Evolutionary conservation across 2,113 vertebrate genomes (phyloP).

Genomic region (Leptodactylus fuscus): DNA sequence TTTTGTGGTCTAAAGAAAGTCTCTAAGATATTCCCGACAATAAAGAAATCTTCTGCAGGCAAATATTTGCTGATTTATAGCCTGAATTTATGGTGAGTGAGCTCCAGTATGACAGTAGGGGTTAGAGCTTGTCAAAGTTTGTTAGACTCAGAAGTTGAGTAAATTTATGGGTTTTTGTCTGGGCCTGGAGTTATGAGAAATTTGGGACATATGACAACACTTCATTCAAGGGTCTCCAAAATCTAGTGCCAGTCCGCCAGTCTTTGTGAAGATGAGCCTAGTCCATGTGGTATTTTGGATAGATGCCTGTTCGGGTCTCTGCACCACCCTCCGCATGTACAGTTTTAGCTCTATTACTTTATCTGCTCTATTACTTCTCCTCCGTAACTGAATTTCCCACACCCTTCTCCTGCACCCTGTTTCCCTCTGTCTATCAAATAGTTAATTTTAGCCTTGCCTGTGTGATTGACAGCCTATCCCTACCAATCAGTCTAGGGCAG

Average conservation of each 20-base stretch:
- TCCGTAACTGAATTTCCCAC: too few relatives aligned
- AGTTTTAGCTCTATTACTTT: too few relatives aligned
- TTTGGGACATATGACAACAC: neutral
- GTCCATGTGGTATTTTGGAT: too few relatives aligned
- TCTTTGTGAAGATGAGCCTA: neutral
- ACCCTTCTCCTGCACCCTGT: too few relatives aligned
- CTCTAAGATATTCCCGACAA: constrained; percentile 8
- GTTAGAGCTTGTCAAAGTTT: neutral
- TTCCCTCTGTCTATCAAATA: too few relatives aligned
- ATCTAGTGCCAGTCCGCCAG: neutral
- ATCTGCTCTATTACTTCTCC: too few relatives aligned
- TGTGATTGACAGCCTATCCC: too few relatives aligned
- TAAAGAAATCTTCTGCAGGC: neutral
- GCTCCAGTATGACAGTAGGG: neutral
- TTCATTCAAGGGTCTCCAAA: neutral
- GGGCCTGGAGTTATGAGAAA: neutral
- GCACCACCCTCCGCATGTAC: too few relatives aligned
- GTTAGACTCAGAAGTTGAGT: neutral
- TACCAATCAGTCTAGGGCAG: too few relatives aligned
- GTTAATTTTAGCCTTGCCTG: too few relatives aligned
- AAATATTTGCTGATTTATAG: constrained; percentile 7
- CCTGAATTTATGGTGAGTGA: neutral
- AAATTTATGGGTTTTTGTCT: neutral
- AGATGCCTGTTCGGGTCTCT: too few relatives aligned
- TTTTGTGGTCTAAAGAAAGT: constrained; percentile 25